phyloP scores from a whole-genome alignment of 2,888 invertebrate species.

The Muscina levida region DNA sequence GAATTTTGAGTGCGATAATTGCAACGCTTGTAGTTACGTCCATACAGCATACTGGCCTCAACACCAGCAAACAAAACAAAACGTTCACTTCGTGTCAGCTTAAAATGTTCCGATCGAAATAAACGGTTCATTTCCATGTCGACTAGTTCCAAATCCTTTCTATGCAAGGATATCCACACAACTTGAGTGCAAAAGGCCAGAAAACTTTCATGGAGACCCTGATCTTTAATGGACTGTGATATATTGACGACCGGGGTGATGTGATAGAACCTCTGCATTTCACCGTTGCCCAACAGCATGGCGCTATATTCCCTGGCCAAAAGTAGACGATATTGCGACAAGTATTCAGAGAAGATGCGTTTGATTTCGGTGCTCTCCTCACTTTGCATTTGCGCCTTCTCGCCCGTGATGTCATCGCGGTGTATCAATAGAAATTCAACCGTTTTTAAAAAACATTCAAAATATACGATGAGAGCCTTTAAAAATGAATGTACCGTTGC shows the following conservation, averaged over 20 bases:
- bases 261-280: conserved; percentile 75
- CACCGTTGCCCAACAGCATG: conserved; percentile 74
- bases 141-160: conserved; percentile 75
- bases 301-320: conserved; percentile 77
- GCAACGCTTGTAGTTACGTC: conserved; percentile 72
- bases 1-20: conserved; percentile 77
- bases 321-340: conserved; percentile 76
- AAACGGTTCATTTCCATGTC: conserved; percentile 77
- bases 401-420: conserved; percentile 74
- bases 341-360: conserved; percentile 72
- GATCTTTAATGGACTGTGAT: conserved; percentile 73
- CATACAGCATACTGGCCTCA: conserved; percentile 75
- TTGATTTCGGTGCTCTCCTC: conserved; percentile 74
- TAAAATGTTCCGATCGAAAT: conserved; percentile 78
- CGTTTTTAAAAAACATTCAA: conserved; percentile 77
- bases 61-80: conserved; percentile 69
- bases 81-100: conserved; percentile 68
- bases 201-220: conserved; percentile 74
- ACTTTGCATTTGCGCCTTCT: conserved; percentile 74
- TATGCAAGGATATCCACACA: conserved; percentile 77
- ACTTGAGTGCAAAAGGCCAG: conserved; percentile 75
- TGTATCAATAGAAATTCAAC: conserved; percentile 77
- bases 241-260: conserved; percentile 72
- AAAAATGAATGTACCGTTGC: conserved; percentile 73
- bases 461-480: conserved; percentile 77